Evolutionary conservation across 2,113 vertebrate genomes (phyloP).

Genomic region (Acrocephalus kingi): DNA sequence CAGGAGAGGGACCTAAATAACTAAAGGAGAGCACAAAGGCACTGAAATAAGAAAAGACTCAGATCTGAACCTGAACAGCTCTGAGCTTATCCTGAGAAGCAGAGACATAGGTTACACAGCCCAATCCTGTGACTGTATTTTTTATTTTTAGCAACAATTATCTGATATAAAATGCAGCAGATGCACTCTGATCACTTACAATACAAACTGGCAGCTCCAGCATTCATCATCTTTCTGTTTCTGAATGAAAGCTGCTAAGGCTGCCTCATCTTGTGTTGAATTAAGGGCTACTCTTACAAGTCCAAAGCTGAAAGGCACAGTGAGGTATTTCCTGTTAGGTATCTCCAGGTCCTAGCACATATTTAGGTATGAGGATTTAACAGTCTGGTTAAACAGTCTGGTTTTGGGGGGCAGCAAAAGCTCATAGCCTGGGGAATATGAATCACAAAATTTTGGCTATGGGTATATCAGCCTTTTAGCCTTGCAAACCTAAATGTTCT

Average conservation of each 20-base stretch:
- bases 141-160: background rate
- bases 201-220: background rate
- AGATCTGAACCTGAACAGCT: background rate
- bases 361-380: background rate
- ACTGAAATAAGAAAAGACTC: background rate
- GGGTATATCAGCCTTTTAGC: background rate
- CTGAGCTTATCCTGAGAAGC: background rate
- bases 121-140: rapidly evolving
- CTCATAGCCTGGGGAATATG: background rate
- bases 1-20: background rate
- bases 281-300: background rate
- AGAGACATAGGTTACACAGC: background rate
- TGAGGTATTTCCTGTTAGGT: background rate
- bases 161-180: background rate
- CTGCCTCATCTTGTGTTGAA: background rate
- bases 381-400: background rate
- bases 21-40: background rate
- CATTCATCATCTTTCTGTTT: background rate
- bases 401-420: background rate
- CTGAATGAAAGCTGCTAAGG: background rate
- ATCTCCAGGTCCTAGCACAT: background rate
- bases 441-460: background rate
- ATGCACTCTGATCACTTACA: background rate
- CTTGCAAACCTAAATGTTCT: background rate
- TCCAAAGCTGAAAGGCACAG: background rate